Evolutionary conservation across 2,113 vertebrate genomes (phyloP), one percentile per base, ranked within the genome.

Genomic region (Pluvianellus socialis): DNA sequence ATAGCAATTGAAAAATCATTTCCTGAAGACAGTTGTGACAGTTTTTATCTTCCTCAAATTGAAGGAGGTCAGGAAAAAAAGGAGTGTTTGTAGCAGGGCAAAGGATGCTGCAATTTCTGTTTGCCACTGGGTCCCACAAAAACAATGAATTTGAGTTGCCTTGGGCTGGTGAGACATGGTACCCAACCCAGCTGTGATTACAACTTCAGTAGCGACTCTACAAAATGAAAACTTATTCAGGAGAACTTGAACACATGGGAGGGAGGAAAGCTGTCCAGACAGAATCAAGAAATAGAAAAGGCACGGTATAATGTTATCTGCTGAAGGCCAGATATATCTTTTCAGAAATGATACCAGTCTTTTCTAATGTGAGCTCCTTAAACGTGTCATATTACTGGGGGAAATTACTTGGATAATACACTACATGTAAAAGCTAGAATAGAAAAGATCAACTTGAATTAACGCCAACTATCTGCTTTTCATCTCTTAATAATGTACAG

Each of bases 1-100:
- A 85, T 92, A 80, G 88, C 94, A 95, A 88, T 77, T 97, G 96
- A 96, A 95, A 97, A 98, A 93, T 90, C 87, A 93, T 65, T 92
- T 90, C 84, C 86, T 94, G 63, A 82, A 95, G 79, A 96, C 73
- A 95, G 62, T 62, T 63, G 65, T 95, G 85, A 83, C 92, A 88
- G 65, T 91, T 97, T 96, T 96, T 96, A 95, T 92, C 91, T 95
- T 96, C 89, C 68, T 79, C 23, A 95, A 30, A 84, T 59, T 95
- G 92, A 79, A 92, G 86, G 58, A 55, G 40, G 11, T 65, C 38
- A 86, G 40, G 21, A 91, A 92, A 97, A 98, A 98, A 92, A 95
- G 62, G 90, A 77, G 13, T 27, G 44, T 65, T 70, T 76, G 35
- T 47, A 76, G 40, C 13, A 40, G 35, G 17, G 53, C 27, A 72